phyloP scores from a whole-genome alignment of 2,888 invertebrate genomes.

The Matsumyia berberina region DNA sequence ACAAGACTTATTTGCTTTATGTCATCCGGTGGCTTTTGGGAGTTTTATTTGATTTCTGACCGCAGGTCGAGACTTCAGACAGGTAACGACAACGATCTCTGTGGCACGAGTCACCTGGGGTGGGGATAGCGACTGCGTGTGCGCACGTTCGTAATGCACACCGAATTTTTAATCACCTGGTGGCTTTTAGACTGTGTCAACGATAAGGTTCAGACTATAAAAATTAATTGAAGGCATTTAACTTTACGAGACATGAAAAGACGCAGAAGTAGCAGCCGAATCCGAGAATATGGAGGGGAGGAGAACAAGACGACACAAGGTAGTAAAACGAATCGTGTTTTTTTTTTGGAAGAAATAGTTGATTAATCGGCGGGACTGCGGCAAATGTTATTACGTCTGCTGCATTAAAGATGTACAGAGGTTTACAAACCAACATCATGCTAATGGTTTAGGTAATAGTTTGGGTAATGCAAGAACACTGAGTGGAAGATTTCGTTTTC shows the following conservation, averaged over 20 bases:
- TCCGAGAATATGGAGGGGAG: background rate
- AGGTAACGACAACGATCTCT: slow-evolving; percentile 37
- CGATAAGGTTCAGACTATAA: slow-evolving; percentile 30
- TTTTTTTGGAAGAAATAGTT: background rate
- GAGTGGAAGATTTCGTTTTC: too few relatives aligned
- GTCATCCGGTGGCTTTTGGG: slow-evolving; percentile 66
- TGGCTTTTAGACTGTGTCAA: slow-evolving; percentile 7
- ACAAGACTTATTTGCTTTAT: slow-evolving; percentile 67
- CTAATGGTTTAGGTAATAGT: too few relatives aligned
- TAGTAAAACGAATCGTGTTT: slow-evolving; percentile 1
- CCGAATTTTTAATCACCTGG: slow-evolving; percentile 56
- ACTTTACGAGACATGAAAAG: slow-evolving; percentile 30
- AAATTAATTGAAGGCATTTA: slow-evolving; percentile 49
- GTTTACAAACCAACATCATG: too few relatives aligned
- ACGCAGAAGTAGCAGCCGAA: background rate
- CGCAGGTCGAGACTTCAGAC: slow-evolving; percentile 27
- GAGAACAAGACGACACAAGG: slow-evolving; percentile 1
- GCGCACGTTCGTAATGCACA: slow-evolving; percentile 41
- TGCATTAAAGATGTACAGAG: background rate
- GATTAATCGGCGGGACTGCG: background rate
- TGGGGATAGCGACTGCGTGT: slow-evolving; percentile 17
- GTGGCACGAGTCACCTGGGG: slow-evolving; percentile 61
- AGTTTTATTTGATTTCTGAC: slow-evolving; percentile 59
- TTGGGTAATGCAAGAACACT: too few relatives aligned
- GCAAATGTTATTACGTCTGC: too few relatives aligned